Percentiles rank a stretch among this genome's conserved stretches.
Evolutionary conservation across 2,797 vertebrate genomes (phyloP).

Genomic region (Oryzias sinensis): DNA sequence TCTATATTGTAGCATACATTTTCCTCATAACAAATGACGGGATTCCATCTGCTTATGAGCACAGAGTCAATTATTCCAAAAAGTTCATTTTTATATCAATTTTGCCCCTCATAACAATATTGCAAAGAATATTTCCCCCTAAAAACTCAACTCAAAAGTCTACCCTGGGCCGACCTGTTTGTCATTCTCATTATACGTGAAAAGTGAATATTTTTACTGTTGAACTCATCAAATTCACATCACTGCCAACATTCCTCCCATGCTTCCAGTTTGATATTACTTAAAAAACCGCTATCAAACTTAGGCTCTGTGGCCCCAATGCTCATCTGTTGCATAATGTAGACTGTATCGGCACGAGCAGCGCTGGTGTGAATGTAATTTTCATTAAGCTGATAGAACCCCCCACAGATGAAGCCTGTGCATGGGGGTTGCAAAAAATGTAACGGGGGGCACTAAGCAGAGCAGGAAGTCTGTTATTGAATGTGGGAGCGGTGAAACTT

Average conservation of each 20-base stretch:
- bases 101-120: conserved; percentile 65
- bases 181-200: conserved; percentile 66
- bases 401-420: conserved; percentile 51
- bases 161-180: conserved; percentile 54
- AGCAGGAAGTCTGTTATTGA: conserved; percentile 48
- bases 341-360: conserved; percentile 69
- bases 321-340: conserved; percentile 81
- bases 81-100: conserved; percentile 82
- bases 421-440: conserved; percentile 9
- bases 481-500: conserved; percentile 48
- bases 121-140: conserved; percentile 46
- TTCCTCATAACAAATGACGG: conserved; percentile 86
- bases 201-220: conserved; percentile 78
- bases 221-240: conserved; percentile 78
- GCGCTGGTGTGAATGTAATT: conserved; percentile 70
- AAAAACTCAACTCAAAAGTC: conserved; percentile 52
- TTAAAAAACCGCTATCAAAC: conserved; percentile 72
- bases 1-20: conserved; percentile 97
- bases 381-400: conserved; percentile 71
- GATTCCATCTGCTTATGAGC: conserved; percentile 78
- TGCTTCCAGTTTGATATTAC: conserved; percentile 70
- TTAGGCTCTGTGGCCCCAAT: conserved; percentile 68
- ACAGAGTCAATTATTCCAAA: conserved; percentile 81
- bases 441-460: conserved; percentile 54
- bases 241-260: conserved; percentile 63